Conservation (phyloP, 2,888 invertebrate genomes). For the Muschampia plurimacula region DNA sequence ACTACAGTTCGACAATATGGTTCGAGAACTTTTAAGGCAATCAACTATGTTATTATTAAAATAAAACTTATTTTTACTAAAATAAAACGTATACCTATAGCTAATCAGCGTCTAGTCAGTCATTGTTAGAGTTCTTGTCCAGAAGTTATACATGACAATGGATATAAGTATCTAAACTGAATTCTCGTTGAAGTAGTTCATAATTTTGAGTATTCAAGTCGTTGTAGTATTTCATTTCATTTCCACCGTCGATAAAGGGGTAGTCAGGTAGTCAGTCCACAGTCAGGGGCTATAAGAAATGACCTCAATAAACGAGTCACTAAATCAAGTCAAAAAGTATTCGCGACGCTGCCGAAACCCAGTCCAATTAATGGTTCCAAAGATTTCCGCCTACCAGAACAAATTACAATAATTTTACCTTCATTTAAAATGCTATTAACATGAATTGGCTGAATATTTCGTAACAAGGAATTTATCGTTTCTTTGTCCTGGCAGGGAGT, state of each 20-base stretch:
- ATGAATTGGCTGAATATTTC: conserved; percentile 3
- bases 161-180: too few relatives aligned
- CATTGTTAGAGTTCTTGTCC: too few relatives aligned
- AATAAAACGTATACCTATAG: too few relatives aligned
- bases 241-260: background rate
- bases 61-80: too few relatives aligned
- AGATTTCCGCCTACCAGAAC: conserved; percentile 7
- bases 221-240: background rate
- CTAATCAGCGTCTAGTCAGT: too few relatives aligned
- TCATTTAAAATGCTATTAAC: conserved; percentile 14
- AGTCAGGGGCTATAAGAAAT: background rate
- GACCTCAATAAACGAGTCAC: conserved; percentile 23
- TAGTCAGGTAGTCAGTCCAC: background rate
- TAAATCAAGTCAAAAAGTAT: conserved; percentile 16
- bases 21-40: too few relatives aligned
- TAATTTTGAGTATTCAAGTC: background rate
- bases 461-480: background rate
- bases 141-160: too few relatives aligned
- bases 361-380: conserved; percentile 8
- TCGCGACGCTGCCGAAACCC: background rate
- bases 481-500: background rate
- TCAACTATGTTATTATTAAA: too few relatives aligned
- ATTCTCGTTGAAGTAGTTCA: too few relatives aligned
- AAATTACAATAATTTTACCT: conserved; percentile 7
- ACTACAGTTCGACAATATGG: too few relatives aligned